Percentiles rank a stretch among this genome's conserved stretches.
phyloP scores from a whole-genome alignment of 1,140 invertebrate species.

The Drosophila grimshawi region DNA sequence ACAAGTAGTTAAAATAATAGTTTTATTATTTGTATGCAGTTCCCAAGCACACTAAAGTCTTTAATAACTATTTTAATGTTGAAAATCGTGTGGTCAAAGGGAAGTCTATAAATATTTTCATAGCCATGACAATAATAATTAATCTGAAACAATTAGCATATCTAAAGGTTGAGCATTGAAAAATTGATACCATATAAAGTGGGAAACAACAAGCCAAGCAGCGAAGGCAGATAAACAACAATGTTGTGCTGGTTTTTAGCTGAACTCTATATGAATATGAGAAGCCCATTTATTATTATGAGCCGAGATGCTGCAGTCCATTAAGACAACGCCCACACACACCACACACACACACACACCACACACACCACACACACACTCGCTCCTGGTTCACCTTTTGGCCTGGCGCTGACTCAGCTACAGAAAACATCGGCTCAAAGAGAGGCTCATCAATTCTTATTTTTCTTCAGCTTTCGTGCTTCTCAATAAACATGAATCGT shows the following conservation, averaged over 20 bases:
- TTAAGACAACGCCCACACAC: conserved; percentile 15
- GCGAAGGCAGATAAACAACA: neutral
- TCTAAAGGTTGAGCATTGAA: conserved; percentile 12
- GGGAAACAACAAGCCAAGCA: neutral
- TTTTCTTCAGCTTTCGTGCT: conserved; percentile 16
- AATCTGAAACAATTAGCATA: conserved; percentile 23
- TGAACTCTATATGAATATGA: conserved; percentile 4
- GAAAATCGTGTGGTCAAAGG: neutral
- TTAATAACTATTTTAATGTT: neutral
- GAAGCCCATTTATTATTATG: conserved; percentile 26
- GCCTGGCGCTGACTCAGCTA: conserved; percentile 43
- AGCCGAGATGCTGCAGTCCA: conserved; percentile 12
- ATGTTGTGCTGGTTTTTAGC: neutral
- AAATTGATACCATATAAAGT: conserved; percentile 1
- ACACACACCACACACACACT: conserved; percentile 38
- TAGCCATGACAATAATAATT: conserved; percentile 13
- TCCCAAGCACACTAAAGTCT: neutral
- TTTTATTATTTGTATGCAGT: neutral
- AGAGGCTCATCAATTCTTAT: conserved; percentile 74
- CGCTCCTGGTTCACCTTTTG: conserved; percentile 61
- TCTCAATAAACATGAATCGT: conserved; percentile 78
- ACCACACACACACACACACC: conserved; percentile 20
- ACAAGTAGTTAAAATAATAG: neutral
- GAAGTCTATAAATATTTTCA: conserved; percentile 5
- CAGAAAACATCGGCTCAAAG: neutral